Conservation (phyloP, 2,888 invertebrate genomes). For the Pristionchus entomophagus region DNA sequence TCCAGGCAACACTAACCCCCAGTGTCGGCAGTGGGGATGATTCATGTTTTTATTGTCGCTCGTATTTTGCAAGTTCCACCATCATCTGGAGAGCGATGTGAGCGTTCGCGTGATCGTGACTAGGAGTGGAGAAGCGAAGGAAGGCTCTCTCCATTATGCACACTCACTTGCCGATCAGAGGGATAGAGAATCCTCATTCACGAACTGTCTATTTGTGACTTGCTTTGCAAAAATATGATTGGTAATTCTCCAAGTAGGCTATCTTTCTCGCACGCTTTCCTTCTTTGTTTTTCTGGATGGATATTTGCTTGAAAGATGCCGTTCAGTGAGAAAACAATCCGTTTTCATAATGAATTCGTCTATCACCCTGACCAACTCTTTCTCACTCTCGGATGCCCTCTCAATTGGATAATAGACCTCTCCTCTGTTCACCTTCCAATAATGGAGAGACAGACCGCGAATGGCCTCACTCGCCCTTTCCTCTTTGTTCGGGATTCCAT, state of each 20-base stretch:
- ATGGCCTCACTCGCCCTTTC: conserved; percentile 33
- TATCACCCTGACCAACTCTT: conserved; percentile 47
- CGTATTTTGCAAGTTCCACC: neutral
- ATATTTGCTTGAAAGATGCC: neutral
- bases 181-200: too few species aligned
- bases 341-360: neutral
- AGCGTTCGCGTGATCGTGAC: neutral
- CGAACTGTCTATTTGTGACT: too few species aligned
- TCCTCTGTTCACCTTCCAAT: conserved; percentile 5
- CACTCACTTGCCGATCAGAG: too few species aligned
- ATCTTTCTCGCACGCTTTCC: neutral
- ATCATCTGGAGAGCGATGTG: neutral
- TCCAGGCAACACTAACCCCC: too few species aligned
- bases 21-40: neutral
- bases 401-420: conserved; percentile 40
- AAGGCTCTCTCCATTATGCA: too few species aligned
- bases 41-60: conserved; percentile 23
- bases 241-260: neutral
- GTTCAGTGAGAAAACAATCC: neutral
- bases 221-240: too few species aligned
- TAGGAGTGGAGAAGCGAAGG: too few species aligned
- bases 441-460: conserved; percentile 32
- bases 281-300: neutral
- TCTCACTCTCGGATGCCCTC: conserved; percentile 22
- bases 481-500: conserved; percentile 32